Conservation (phyloP, 2,797 vertebrate genomes). For the Danio albolineatus region DNA sequence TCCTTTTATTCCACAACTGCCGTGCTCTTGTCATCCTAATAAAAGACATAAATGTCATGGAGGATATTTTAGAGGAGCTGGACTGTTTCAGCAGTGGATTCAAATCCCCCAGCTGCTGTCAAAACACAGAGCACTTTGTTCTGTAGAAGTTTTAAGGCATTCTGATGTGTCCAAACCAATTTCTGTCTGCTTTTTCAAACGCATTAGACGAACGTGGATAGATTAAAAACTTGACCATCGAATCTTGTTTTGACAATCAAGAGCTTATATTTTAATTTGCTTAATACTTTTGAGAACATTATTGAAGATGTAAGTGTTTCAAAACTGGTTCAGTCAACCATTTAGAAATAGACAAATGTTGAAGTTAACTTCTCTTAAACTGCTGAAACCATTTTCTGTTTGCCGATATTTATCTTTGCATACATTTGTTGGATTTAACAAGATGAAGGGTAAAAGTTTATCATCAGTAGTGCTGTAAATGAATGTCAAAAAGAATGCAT, state of each 20-base stretch:
- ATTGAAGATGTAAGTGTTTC: neutral
- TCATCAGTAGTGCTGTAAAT: neutral
- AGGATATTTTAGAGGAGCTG: constrained; percentile 14
- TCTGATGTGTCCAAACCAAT: constrained; percentile 27
- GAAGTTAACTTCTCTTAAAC: neutral
- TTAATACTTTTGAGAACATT: neutral
- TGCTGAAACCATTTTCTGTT: neutral
- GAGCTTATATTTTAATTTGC: neutral
- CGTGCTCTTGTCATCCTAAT: constrained; percentile 2
- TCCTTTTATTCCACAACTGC: constrained; percentile 15
- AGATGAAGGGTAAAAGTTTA: neutral
- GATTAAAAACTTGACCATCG: constrained; percentile 16
- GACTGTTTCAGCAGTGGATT: constrained; percentile 11
- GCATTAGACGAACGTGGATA: neutral
- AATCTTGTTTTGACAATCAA: neutral
- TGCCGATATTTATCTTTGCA: neutral
- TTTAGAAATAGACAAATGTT: neutral
- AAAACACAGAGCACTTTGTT: constrained; percentile 24
- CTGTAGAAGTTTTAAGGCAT: constrained; percentile 13
- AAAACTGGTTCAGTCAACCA: neutral
- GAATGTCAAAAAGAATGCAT: neutral
- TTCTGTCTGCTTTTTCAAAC: constrained; percentile 13
- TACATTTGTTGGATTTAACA: neutral
- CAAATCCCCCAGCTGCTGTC: constrained; percentile 23
- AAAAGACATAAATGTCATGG: constrained; percentile 26